Evolutionary conservation across 2,113 vertebrate species (phyloP).

Genomic region (Tachysurus vachellii): DNA sequence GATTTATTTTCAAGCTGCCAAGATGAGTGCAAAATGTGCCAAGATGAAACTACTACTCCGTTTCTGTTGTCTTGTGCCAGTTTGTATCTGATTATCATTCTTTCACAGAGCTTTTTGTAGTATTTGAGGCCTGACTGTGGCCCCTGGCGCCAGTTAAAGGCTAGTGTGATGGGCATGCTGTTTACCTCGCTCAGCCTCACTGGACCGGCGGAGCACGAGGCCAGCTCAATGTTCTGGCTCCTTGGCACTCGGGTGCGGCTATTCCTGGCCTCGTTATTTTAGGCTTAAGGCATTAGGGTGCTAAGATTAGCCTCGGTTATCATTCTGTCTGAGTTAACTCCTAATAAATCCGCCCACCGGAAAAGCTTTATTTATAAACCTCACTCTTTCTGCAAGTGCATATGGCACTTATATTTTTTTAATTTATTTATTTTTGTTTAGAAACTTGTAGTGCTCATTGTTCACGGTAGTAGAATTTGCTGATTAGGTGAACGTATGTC

Average conservation of each 20-base stretch:
- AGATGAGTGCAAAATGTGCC: constrained; percentile 7
- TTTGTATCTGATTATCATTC: constrained; percentile 15
- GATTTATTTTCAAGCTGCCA: not conserved
- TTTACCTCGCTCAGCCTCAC: constrained; percentile 38
- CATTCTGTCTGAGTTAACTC: constrained; percentile 56
- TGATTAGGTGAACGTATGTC: not conserved
- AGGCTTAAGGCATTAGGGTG: constrained; percentile 48
- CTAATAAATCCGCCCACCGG: constrained; percentile 52
- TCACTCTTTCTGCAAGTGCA: constrained; percentile 12
- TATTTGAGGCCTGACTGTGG: not conserved
- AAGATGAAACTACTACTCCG: constrained; percentile 3
- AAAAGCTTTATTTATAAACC: constrained; percentile 53
- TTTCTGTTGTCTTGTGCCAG: constrained; percentile 12
- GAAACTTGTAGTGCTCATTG: not conserved
- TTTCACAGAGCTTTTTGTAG: not conserved
- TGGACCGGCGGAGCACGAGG: constrained; percentile 23
- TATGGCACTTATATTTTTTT: not conserved
- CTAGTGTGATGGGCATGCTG: constrained; percentile 33
- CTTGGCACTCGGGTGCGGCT: constrained; percentile 37
- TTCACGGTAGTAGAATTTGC: not conserved
- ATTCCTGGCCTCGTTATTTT: constrained; percentile 53
- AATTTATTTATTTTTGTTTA: not conserved
- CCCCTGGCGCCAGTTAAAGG: constrained; percentile 30
- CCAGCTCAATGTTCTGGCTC: constrained; percentile 44
- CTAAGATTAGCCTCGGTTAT: constrained; percentile 58